Conservation (phyloP, 1,140 invertebrate species). For the Trichonephila clavata region DNA sequence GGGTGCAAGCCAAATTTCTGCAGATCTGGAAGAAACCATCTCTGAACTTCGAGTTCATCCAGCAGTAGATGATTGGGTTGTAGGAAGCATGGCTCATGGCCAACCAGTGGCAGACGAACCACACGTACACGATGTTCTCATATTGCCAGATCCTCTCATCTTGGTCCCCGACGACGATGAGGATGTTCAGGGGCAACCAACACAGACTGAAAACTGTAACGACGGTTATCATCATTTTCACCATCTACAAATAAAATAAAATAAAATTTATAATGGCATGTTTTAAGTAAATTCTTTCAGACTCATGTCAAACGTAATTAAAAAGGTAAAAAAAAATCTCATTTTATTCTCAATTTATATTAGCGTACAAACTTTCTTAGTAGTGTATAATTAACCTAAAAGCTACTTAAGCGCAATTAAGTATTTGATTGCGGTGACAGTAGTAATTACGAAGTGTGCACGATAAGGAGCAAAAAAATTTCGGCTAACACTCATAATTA, state of each 20-base stretch:
- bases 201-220: conserved; percentile 82
- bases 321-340: no score
- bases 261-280: no score
- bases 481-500: no score
- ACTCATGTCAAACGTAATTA: no score
- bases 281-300: no score
- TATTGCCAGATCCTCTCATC: conserved; percentile 72
- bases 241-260: conserved; percentile 84
- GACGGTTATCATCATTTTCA: conserved; percentile 84
- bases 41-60: conserved; percentile 92
- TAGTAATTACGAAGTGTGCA: no score
- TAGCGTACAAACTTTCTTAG: no score
- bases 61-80: conserved; percentile 96
- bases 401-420: no score
- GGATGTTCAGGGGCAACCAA: conserved; percentile 82
- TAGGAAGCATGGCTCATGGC: conserved; percentile 96
- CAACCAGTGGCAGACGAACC: conserved; percentile 90
- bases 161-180: conserved; percentile 79
- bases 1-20: conserved; percentile 29
- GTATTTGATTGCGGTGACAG: no score
- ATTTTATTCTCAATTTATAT: no score
- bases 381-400: no score
- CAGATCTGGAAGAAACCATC: conserved; percentile 80
- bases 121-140: conserved; percentile 85
- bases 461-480: no score